Conservation (phyloP, 2,888 invertebrate genomes). For the Clepsis dumicolana region DNA sequence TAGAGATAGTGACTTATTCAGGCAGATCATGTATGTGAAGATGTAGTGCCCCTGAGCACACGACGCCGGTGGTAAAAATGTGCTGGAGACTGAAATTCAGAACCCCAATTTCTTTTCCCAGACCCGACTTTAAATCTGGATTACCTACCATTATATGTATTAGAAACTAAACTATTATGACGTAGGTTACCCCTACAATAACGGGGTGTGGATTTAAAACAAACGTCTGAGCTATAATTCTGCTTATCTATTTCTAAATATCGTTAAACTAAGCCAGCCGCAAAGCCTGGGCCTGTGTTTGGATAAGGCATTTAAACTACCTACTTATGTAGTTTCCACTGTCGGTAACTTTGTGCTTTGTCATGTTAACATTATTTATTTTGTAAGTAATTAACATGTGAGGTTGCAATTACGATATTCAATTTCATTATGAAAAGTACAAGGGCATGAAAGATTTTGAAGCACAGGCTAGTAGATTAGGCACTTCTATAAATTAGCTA, state of each 20-base stretch:
- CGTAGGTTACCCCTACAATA: too few relatives aligned
- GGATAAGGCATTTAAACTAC: neutral
- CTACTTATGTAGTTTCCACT: neutral
- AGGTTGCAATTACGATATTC: neutral
- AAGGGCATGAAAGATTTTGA: neutral
- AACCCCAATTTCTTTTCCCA: too few relatives aligned
- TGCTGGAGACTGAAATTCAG: too few relatives aligned
- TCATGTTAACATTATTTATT: neutral
- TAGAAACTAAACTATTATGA: too few relatives aligned
- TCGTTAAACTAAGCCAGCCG: neutral
- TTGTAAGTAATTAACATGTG: neutral
- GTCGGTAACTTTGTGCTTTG: neutral
- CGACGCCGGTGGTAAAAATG: too few relatives aligned
- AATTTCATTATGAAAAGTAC: neutral
- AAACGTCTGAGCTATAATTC: too few relatives aligned
- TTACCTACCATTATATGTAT: too few relatives aligned
- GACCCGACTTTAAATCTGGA: too few relatives aligned
- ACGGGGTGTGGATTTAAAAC: neutral
- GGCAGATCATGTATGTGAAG: too few relatives aligned
- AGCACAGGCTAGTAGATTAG: neutral
- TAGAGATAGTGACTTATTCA: too few relatives aligned
- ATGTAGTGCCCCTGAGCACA: too few relatives aligned
- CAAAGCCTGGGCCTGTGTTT: neutral
- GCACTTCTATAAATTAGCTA: neutral
- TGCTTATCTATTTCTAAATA: neutral